Percentiles rank a stretch among this genome's conserved stretches.
These are phyloP conservation scores for Etheostoma cragini DNA, from an alignment of 2,113 vertebrate species.

Conservation along the genomic window DNA sequence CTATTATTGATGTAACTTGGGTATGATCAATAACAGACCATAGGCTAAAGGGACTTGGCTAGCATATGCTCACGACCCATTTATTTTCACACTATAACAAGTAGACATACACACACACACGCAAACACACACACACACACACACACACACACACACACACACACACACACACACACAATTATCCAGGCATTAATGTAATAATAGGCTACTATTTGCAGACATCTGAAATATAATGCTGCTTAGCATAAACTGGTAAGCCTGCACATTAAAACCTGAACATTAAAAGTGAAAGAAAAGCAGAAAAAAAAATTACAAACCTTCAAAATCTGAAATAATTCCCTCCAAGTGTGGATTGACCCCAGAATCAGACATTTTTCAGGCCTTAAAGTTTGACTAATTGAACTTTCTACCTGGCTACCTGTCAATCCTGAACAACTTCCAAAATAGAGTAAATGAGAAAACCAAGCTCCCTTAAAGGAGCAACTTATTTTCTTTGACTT, in stretches of 20 bases:
- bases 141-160: constrained; percentile 12
- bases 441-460: constrained; percentile 62
- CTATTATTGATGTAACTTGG: constrained; percentile 49
- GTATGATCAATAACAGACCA: constrained; percentile 66
- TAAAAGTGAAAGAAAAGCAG: neutral
- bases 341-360: constrained; percentile 94
- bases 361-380: constrained; percentile 88
- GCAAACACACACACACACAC: constrained; percentile 12
- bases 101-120: neutral
- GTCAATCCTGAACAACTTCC: constrained; percentile 50
- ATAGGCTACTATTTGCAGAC: neutral
- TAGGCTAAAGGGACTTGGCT: constrained; percentile 27
- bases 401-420: constrained; percentile 31
- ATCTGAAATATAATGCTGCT: constrained; percentile 12
- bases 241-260: neutral
- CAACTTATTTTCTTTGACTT: constrained; percentile 51
- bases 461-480: constrained; percentile 51
- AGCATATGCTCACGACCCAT: constrained; percentile 13
- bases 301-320: constrained; percentile 86
- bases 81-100: constrained; percentile 23
- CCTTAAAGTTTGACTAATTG: constrained; percentile 34
- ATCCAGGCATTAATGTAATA: neutral
- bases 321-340: constrained; percentile 96
- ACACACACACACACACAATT: neutral
- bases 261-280: neutral